phyloP scores from a whole-genome alignment of 1,140 invertebrate genomes.

The Formica selysi region DNA sequence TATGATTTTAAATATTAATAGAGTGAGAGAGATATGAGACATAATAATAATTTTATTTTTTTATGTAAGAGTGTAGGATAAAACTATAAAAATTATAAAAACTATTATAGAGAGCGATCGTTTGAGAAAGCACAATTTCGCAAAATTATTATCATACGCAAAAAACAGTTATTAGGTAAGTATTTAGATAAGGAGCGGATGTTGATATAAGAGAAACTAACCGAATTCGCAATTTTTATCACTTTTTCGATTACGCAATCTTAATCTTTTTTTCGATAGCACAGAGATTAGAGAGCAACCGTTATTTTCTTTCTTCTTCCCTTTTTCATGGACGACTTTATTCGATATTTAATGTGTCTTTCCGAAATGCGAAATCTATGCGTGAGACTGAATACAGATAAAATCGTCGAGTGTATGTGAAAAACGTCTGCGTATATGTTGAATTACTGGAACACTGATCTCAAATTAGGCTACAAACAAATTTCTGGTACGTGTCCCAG shows the following conservation, averaged over 20 bases:
- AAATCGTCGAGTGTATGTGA: not conserved
- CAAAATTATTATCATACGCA: not conserved
- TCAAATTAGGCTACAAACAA: not conserved
- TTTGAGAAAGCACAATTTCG: not conserved
- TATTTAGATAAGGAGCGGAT: not conserved
- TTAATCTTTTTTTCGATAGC: not conserved
- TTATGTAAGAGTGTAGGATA: not conserved
- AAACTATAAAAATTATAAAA: not conserved
- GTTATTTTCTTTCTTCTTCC: not conserved
- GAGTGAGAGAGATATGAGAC: too few species aligned
- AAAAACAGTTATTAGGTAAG: not conserved
- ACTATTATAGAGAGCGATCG: not conserved
- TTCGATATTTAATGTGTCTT: not conserved
- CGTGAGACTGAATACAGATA: not conserved
- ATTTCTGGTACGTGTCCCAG: not conserved
- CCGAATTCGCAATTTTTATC: slow-evolving; percentile 7
- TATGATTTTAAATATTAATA: too few species aligned
- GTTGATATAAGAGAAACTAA: not conserved
- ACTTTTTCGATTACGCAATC: not conserved
- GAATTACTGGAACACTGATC: not conserved
- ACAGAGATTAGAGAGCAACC: too few species aligned
- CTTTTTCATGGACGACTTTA: not conserved
- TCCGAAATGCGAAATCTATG: not conserved
- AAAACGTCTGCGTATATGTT: too few species aligned
- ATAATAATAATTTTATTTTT: not conserved